Evolutionary conservation across 2,113 vertebrate genomes (phyloP), one percentile per base, ranked within the genome.

Genomic region (Seriola quinqueradiata): DNA sequence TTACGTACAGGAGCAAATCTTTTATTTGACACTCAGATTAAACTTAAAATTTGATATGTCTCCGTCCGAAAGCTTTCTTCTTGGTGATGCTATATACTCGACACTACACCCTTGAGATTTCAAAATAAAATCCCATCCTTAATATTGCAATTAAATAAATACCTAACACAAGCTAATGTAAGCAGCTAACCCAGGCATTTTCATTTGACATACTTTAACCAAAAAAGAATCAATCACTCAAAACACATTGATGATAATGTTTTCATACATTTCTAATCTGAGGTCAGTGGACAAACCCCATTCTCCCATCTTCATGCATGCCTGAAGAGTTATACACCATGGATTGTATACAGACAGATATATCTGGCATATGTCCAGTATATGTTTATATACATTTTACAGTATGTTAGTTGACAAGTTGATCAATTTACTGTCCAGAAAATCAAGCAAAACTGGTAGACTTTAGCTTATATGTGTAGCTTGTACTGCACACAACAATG

Each of bases 261-360:
- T 82, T 87, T 85, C 84, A 89, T 81, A 85, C 79, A 76, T 80
- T 72, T 88, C 82, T 84, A 57, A 84, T 70, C 21, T 12, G 78
- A 87, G 82, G 80, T 68, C 63, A 63, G 84, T 16, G 60, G 74
- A 72, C 40, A 81, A 70, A 75, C 66, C 76, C 59, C 63, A 32
- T 42, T 55, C 61, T 55, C 36, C 55, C 65, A 59, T 80, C 82
- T 63, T 82, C 92, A 89, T 90, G 89, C 90, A 93, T 70, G 89
- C 70, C 73, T 75, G 71, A 76, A 85, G 72, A 86, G 87, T 89
- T 87, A 87, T 80, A 89, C 84, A 89, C 66, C 74, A 69, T 73
- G 87, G 82, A 70, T 90, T 82, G 90, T 64, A 84, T 86, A 85
- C 80, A 93, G 82, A 93, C 83, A 84, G 74, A 72, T 73, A 92